phyloP scores from a whole-genome alignment of 1,140 invertebrate species.

The Battus philenor region DNA sequence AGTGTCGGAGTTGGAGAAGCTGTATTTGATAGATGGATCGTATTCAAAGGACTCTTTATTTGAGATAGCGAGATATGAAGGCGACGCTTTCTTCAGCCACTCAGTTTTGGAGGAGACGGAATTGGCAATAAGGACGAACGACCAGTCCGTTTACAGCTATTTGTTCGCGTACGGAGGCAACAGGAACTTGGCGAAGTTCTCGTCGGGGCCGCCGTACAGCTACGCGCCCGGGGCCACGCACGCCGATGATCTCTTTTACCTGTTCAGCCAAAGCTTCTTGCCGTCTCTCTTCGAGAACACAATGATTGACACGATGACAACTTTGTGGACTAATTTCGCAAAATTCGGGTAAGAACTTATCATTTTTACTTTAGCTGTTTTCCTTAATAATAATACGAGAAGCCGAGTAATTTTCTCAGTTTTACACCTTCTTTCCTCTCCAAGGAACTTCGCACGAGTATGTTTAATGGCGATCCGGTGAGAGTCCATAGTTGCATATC shows the following conservation, averaged over 20 bases:
- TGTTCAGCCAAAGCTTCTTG: constrained; percentile 40
- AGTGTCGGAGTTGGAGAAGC: constrained; percentile 23
- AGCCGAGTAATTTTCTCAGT: too few relatives aligned
- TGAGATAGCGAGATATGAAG: constrained; percentile 36
- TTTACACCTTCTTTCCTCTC: too few relatives aligned
- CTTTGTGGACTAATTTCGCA: constrained; percentile 64
- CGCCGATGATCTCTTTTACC: constrained; percentile 61
- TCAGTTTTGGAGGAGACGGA: constrained; percentile 41
- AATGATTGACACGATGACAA: constrained; percentile 51
- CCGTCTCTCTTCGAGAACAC: constrained; percentile 35
- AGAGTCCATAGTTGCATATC: too few relatives aligned
- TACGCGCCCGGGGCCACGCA: constrained; percentile 44
- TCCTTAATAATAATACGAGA: too few relatives aligned
- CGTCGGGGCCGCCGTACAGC: constrained; percentile 13
- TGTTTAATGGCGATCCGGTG: too few relatives aligned
- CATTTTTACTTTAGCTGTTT: too few relatives aligned
- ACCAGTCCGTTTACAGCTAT: constrained; percentile 49
- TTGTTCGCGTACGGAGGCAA: constrained; percentile 44
- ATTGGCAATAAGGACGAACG: constrained; percentile 33
- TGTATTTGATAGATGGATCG: constrained; percentile 35
- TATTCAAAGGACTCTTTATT: constrained; percentile 23
- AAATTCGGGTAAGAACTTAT: constrained; percentile 56
- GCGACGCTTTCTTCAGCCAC: constrained; percentile 40
- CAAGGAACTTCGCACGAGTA: too few relatives aligned
- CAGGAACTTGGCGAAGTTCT: constrained; percentile 37